Base-by-base conservation (phyloP, 2,888 invertebrate species). In the Eurytoma californica region DNA sequence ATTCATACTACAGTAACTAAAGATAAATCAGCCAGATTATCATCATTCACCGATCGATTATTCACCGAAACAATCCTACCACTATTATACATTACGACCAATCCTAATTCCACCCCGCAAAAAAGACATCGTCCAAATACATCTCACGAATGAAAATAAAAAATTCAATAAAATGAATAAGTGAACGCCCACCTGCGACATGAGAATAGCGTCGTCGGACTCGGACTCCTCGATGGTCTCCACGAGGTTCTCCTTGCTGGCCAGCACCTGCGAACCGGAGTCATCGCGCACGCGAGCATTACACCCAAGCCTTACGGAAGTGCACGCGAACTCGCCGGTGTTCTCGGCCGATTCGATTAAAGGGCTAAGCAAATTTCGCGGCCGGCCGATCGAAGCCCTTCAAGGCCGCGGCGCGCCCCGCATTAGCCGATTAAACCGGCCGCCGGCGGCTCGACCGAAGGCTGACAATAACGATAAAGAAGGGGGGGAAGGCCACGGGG, bases 241-340 rank as follows among this genome's bases (percentile, higher is more conserved):
- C 60, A 95, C 94, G 65, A 95, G 91, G 87, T 95, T 95, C 89
- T 95, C 95, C 86, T 95, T 92, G 89, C 95, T 95, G 0, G 95
- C 95, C 87, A 96, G 92, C 49, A 95, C 94, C 93, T 95, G 93
- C 14, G 84, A 77, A 28, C 28, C n/a, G 67, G 20, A 61, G 16
- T 4, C 30, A 30, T 61, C 60, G 16, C 60, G 16, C 5, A 16
- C 24, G 30, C n/a, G 9, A 61, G 1, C n/a, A 2, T 16, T 39
- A 61, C 28, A 39, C 9, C 39, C 39, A 9, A 9, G 7, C 39
- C 39, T 7, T 9, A 0, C 39, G 39, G 39, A 39, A 39, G 39
- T 39, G 39, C 7, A 7, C 39, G 39, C 39, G 7, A 39, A 39
- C 7, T 39, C 9, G 9, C 1, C 39, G 24, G 39, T 9, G 9